Conservation (phyloP, 2,888 invertebrate species). For the Hipparchia sbordonii region DNA sequence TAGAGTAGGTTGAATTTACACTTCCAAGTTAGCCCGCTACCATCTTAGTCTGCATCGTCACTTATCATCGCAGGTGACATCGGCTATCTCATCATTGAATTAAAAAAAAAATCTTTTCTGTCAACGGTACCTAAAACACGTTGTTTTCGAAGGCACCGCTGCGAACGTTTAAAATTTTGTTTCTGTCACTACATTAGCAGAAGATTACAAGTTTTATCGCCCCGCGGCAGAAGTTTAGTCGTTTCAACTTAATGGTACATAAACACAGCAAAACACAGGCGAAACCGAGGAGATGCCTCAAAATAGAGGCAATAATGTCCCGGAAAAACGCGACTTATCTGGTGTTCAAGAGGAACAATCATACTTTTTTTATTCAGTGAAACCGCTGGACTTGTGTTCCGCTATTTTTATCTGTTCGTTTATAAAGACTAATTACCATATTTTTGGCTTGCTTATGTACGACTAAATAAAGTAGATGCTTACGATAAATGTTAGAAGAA, state of each 20-base stretch:
- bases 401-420: too few relatives aligned
- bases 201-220: constrained; percentile 36
- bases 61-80: neutral
- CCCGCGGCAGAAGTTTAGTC: constrained; percentile 21
- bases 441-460: too few relatives aligned
- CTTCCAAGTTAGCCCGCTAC: too few relatives aligned
- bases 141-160: neutral
- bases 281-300: neutral
- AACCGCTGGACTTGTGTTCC: too few relatives aligned
- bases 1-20: too few relatives aligned
- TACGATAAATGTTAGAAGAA: too few relatives aligned
- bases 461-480: too few relatives aligned
- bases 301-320: neutral
- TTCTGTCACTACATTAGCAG: constrained; percentile 36
- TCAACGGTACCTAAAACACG: constrained; percentile 20
- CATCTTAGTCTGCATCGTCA: too few relatives aligned
- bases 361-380: too few relatives aligned
- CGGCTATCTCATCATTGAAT: neutral
- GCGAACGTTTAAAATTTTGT: constrained; percentile 30
- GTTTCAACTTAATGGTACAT: constrained; percentile 26
- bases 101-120: constrained; percentile 6
- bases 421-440: too few relatives aligned
- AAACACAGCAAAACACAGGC: constrained; percentile 9
- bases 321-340: too few relatives aligned
- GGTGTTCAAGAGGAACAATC: too few relatives aligned